Percentiles rank a stretch among this genome's conserved stretches.
These are phyloP conservation scores for Pantelozetes paolii DNA, from an alignment of 2,888 invertebrate species.

Conservation along the genomic window DNA sequence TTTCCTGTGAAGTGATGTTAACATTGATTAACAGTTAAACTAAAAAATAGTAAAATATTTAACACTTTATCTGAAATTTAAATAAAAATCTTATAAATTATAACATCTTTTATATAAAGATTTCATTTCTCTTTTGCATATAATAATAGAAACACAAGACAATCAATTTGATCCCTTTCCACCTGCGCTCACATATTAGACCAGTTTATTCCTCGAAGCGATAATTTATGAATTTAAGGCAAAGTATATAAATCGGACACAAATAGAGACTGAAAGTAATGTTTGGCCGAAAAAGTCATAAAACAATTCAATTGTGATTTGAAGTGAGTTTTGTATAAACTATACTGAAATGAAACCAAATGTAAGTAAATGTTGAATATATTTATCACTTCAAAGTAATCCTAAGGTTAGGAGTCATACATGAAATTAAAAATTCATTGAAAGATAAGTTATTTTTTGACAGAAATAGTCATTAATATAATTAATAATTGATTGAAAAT, in stretches of 20 bases:
- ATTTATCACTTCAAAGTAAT: background rate
- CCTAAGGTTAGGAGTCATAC: no score
- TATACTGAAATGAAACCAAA: background rate
- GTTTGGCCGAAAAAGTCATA: background rate
- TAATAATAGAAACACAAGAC: background rate
- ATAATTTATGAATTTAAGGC: background rate
- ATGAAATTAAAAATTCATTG: background rate
- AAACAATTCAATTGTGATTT: background rate
- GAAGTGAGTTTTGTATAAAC: background rate
- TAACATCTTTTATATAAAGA: no score
- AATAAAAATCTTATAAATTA: no score
- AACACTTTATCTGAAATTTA: no score
- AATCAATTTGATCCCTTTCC: background rate
- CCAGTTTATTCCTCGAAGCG: background rate
- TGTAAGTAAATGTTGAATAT: background rate
- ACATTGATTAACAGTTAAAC: no score
- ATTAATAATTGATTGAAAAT: background rate
- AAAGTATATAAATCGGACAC: background rate
- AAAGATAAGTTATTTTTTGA: background rate
- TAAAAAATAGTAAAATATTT: no score
- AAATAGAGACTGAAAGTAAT: background rate
- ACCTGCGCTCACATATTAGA: background rate
- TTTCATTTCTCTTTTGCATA: background rate
- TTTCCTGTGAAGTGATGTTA: no score
- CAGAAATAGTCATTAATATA: background rate